Conservation (phyloP, 2,888 invertebrate genomes). For the Tenodera sinensis region DNA sequence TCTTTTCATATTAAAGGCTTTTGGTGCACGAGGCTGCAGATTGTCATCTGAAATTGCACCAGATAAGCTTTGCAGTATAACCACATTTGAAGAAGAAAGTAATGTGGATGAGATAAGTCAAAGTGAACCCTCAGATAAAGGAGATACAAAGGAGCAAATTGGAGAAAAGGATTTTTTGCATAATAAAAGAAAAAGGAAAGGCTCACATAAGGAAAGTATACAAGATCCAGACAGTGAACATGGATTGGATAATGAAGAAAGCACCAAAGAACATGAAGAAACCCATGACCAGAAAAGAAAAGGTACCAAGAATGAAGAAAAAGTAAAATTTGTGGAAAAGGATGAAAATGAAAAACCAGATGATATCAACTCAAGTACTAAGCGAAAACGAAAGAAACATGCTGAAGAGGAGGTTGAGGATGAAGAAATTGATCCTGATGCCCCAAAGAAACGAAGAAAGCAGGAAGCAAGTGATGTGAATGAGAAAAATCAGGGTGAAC, state of each 20-base stretch:
- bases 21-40: constrained; percentile 70
- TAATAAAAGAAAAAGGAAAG: constrained; percentile 16
- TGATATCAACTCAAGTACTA: not conserved
- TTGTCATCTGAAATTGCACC: constrained; percentile 67
- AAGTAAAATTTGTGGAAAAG: not conserved
- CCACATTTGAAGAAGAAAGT: constrained; percentile 54
- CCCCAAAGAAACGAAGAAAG: constrained; percentile 13
- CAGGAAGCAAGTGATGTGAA: too few relatives aligned
- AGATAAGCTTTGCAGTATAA: constrained; percentile 67
- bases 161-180: not conserved
- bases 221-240: not conserved
- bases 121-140: not conserved
- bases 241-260: not conserved
- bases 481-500: too few relatives aligned
- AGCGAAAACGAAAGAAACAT: not conserved
- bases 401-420: not conserved
- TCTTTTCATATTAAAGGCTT: constrained; percentile 47
- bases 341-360: not conserved
- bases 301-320: not conserved
- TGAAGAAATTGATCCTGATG: not conserved
- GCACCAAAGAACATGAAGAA: not conserved
- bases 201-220: not conserved
- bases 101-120: not conserved
- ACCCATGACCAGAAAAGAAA: not conserved
- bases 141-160: not conserved